Evolutionary conservation across 2,888 invertebrate genomes (phyloP).

Genomic region (Melanchra persicariae): DNA sequence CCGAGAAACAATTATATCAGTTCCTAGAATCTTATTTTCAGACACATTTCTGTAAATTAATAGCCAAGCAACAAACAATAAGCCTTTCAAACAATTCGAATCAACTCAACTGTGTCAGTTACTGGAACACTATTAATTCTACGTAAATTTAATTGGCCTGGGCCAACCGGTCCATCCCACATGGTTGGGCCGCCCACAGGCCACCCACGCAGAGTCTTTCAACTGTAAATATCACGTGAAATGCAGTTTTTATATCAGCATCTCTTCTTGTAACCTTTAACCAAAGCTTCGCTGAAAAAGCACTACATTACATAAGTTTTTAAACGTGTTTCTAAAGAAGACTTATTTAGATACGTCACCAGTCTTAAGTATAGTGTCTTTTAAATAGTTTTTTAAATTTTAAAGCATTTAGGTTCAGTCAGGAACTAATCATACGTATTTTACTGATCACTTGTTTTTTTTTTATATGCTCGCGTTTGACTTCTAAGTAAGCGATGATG

Average conservation of each 20-base stretch:
- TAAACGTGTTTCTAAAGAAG: not conserved
- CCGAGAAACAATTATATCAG: not conserved
- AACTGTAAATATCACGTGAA: slow-evolving; percentile 10
- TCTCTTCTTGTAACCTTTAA: slow-evolving; percentile 13
- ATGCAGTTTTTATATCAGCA: slow-evolving; percentile 25
- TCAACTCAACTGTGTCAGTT: not conserved
- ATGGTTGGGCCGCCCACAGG: not conserved
- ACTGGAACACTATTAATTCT: slow-evolving; percentile 5
- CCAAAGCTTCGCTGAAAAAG: not conserved
- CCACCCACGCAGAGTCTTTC: slow-evolving; percentile 22
- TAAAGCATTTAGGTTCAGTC: too few relatives aligned
- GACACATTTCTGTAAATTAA: not conserved
- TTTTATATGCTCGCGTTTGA: too few relatives aligned
- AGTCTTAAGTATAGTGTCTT: not conserved
- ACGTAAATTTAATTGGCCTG: not conserved
- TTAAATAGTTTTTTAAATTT: not conserved
- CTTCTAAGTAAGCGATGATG: too few relatives aligned
- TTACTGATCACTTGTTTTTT: too few relatives aligned
- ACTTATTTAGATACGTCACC: not conserved
- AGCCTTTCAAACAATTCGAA: not conserved
- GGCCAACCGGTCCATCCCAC: not conserved
- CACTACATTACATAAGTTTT: not conserved
- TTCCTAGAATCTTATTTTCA: not conserved
- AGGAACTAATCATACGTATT: too few relatives aligned
- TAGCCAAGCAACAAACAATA: not conserved